These are phyloP conservation scores for Falco rusticolus DNA, from an alignment of 2,797 vertebrate species.

Conservation along the genomic window DNA sequence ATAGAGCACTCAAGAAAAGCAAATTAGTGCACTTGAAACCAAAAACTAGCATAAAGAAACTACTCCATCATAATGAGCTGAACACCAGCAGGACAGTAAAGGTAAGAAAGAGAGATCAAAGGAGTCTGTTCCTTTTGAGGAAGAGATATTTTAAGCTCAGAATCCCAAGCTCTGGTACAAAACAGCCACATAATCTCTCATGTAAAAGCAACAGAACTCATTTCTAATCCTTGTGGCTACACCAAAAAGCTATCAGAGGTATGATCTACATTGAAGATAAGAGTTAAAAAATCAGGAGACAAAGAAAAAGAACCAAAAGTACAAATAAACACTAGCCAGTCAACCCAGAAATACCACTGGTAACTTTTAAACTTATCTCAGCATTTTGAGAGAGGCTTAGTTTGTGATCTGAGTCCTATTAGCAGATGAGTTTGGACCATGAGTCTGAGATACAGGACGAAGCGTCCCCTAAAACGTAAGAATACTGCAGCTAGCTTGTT, in stretches of 20 bases:
- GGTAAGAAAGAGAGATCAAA: background rate
- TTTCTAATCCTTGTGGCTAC: background rate
- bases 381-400: background rate
- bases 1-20: background rate
- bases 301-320: background rate
- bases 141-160: background rate
- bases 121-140: background rate
- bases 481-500: background rate
- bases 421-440: background rate
- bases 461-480: background rate
- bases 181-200: background rate
- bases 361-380: background rate
- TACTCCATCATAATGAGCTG: background rate
- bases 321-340: background rate
- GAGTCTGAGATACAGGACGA: background rate
- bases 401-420: background rate
- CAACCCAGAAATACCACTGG: background rate
- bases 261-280: background rate
- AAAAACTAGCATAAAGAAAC: background rate
- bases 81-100: background rate
- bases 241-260: background rate
- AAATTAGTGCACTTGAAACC: background rate
- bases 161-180: background rate
- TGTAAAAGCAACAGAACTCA: background rate
- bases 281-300: background rate